A percentile compares a stretch with the other conserved stretches of the same genome.
phyloP scores from a whole-genome alignment of 1,140 invertebrate species.

The Antheraea pernyi region DNA sequence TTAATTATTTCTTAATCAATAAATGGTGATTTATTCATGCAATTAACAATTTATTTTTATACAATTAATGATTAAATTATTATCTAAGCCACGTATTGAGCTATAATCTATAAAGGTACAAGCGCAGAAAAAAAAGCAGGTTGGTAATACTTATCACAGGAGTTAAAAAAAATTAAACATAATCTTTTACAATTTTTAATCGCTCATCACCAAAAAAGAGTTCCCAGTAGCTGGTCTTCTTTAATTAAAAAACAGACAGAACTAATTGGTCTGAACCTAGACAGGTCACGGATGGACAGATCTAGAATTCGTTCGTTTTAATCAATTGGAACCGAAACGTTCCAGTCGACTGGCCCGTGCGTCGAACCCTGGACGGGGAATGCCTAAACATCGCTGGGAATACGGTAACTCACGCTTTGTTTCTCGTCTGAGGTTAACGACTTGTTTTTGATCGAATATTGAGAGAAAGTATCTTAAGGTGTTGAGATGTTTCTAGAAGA shows the following conservation, averaged over 20 bases:
- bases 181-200: neutral
- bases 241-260: neutral
- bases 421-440: slow-evolving; percentile 1
- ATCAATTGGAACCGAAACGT: slow-evolving; percentile 53
- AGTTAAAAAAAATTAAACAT: no score
- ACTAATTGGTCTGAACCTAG: slow-evolving; percentile 29
- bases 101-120: no score
- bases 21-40: no score
- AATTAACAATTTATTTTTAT: no score
- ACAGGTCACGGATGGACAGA: slow-evolving; percentile 45
- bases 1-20: no score
- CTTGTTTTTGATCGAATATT: neutral
- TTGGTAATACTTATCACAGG: no score
- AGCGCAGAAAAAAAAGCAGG: no score
- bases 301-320: slow-evolving; percentile 49
- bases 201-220: neutral
- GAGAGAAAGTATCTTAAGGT: neutral
- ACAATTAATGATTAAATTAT: no score
- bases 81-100: no score
- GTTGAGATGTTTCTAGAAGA: no score
- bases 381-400: neutral
- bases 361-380: slow-evolving; percentile 38
- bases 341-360: slow-evolving; percentile 49
- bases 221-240: neutral
- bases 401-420: neutral